Evolutionary conservation across 2,797 vertebrate genomes (phyloP).

Genomic region (Pseudopleuronectes americanus): DNA sequence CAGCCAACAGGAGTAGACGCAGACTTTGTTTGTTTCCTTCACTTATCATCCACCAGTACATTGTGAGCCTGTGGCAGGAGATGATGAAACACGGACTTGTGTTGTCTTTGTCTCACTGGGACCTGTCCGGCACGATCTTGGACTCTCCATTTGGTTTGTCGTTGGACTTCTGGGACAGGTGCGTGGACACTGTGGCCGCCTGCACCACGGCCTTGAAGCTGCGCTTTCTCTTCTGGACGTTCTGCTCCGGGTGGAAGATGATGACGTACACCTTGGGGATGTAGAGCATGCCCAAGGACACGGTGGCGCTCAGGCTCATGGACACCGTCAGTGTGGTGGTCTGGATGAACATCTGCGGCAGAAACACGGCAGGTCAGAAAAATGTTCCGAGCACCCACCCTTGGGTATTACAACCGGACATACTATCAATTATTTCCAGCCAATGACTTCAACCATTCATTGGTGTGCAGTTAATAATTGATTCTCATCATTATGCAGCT

Average conservation of each 20-base stretch:
- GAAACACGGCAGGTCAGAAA: conserved; percentile 20
- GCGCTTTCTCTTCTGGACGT: conserved; percentile 91
- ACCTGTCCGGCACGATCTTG: conserved; percentile 78
- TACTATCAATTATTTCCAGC: neutral
- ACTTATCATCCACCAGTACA: neutral
- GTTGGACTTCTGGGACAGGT: conserved; percentile 81
- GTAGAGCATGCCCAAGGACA: conserved; percentile 93
- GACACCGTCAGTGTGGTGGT: conserved; percentile 91
- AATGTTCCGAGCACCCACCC: neutral
- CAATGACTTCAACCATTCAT: neutral
- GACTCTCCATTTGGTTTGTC: conserved; percentile 85
- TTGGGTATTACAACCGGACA: neutral
- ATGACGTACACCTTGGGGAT: conserved; percentile 91
- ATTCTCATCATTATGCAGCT: conserved; percentile 1
- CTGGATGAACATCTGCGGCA: conserved; percentile 90
- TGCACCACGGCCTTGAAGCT: conserved; percentile 88
- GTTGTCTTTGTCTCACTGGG: conserved; percentile 64
- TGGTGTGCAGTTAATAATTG: conserved; percentile 6
- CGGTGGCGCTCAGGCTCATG: conserved; percentile 91
- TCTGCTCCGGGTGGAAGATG: conserved; percentile 91
- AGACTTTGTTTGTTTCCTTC: neutral
- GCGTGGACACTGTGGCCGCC: conserved; percentile 80
- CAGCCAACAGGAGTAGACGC: conserved; percentile 7
- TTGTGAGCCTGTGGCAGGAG: neutral
- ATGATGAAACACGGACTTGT: neutral